phyloP scores from a whole-genome alignment of 2,113 vertebrate genomes.

The Euleptes europaea region DNA sequence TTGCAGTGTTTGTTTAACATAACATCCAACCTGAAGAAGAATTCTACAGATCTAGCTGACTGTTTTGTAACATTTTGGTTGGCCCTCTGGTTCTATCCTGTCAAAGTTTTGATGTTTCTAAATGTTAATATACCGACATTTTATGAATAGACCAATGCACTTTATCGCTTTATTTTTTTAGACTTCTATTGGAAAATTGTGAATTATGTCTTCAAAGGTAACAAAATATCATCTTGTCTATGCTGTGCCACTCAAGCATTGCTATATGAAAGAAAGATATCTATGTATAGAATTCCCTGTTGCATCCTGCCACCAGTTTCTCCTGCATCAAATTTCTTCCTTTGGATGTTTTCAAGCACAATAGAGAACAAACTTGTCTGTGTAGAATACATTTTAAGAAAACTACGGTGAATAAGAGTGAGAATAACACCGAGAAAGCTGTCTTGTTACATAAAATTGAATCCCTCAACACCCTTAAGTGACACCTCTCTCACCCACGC shows the following conservation, averaged over 20 bases:
- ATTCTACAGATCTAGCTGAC: too few species aligned
- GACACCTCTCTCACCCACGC: slow-evolving; percentile 62
- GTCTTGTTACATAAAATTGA: slow-evolving; percentile 59
- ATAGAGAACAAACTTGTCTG: slow-evolving; percentile 32
- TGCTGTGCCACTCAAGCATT: neutral
- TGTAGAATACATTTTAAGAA: slow-evolving; percentile 22
- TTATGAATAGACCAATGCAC: too few species aligned
- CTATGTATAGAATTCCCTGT: neutral
- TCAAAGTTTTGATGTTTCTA: too few species aligned
- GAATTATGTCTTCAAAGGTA: neutral
- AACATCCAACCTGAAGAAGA: too few species aligned
- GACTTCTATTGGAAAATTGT: too few species aligned
- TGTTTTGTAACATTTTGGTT: too few species aligned
- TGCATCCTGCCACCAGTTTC: neutral
- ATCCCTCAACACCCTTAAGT: slow-evolving; percentile 55
- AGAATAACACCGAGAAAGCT: slow-evolving; percentile 45
- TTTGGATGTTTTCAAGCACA: slow-evolving; percentile 40
- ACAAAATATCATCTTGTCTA: neutral
- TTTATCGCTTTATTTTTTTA: too few species aligned
- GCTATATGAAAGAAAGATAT: neutral
- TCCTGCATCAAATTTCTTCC: slow-evolving; percentile 44
- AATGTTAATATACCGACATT: too few species aligned
- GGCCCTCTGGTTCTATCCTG: too few species aligned
- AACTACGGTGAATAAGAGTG: slow-evolving; percentile 16
- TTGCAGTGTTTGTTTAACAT: too few species aligned